Evolutionary conservation across 1,140 invertebrate species (phyloP).

Genomic region (Cyrtorhinus lividipennis): DNA sequence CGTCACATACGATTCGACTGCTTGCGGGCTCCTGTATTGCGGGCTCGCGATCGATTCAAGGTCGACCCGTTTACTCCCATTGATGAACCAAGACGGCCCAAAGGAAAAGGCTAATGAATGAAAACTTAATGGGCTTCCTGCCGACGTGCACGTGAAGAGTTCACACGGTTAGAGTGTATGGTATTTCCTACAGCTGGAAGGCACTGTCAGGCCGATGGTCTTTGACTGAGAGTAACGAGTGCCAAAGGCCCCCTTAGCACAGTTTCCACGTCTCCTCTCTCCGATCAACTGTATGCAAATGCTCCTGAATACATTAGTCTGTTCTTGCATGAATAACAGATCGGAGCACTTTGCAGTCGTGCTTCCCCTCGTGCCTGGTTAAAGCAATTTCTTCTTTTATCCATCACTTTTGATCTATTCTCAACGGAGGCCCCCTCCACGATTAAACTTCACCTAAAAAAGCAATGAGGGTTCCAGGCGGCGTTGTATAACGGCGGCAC

Average conservation of each 20-base stretch:
- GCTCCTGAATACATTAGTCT: not conserved
- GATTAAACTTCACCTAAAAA: no score
- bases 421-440: no score
- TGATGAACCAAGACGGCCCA: no score
- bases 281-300: conserved; percentile 9
- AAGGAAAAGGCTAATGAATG: no score
- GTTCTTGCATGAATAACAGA: conserved; percentile 1
- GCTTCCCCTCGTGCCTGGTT: not conserved
- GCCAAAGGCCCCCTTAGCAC: conserved; percentile 6
- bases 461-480: no score
- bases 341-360: conserved; percentile 5
- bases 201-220: not conserved
- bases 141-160: no score
- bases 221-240: conserved; percentile 5
- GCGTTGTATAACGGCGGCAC: no score
- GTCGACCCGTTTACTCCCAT: no score
- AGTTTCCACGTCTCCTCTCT: conserved; percentile 2
- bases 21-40: no score
- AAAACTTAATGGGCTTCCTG: no score
- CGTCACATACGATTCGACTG: no score
- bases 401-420: conserved; percentile 6
- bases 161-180: not conserved
- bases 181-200: not conserved
- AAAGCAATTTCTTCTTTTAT: conserved; percentile 3
- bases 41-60: no score